Evolutionary conservation across 2,888 invertebrate genomes (phyloP).

Genomic region (Tetragonula carbonaria): DNA sequence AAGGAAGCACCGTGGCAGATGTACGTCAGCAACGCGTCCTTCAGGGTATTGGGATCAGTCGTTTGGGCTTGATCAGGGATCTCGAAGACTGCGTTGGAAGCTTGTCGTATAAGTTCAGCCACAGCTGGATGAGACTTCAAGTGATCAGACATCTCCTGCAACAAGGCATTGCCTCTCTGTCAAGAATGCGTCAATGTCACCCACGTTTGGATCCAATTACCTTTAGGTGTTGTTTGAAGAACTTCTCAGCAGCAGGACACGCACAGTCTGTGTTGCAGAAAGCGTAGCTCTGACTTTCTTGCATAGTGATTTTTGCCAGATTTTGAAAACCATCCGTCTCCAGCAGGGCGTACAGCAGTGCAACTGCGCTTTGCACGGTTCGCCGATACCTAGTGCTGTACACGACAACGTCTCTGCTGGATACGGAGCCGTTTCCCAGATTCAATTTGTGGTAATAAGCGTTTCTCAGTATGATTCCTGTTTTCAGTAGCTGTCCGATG

Average conservation of each 20-base stretch:
- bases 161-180: conserved; percentile 74
- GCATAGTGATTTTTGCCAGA: conserved; percentile 86
- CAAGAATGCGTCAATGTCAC: conserved; percentile 39
- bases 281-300: conserved; percentile 92
- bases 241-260: conserved; percentile 89
- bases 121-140: conserved; percentile 91
- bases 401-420: conserved; percentile 87
- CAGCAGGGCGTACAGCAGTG: conserved; percentile 90
- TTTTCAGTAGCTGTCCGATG: conserved; percentile 91
- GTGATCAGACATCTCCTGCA: conserved; percentile 87
- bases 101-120: conserved; percentile 88
- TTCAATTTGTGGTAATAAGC: conserved; percentile 86
- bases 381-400: conserved; percentile 94
- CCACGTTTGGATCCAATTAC: conserved; percentile 69
- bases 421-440: conserved; percentile 83
- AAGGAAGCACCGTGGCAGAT: conserved; percentile 93
- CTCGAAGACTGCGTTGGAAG: conserved; percentile 88
- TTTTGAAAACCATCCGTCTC: conserved; percentile 87
- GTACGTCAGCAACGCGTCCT: conserved; percentile 93
- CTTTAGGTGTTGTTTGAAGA: conserved; percentile 83
- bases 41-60: conserved; percentile 89
- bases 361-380: conserved; percentile 95
- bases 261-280: conserved; percentile 95
- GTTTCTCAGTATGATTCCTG: conserved; percentile 89
- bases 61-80: conserved; percentile 87